Evolutionary conservation across 2,113 vertebrate species (phyloP), one percentile per base, ranked within the genome.

Genomic region (Cololabis saira): DNA sequence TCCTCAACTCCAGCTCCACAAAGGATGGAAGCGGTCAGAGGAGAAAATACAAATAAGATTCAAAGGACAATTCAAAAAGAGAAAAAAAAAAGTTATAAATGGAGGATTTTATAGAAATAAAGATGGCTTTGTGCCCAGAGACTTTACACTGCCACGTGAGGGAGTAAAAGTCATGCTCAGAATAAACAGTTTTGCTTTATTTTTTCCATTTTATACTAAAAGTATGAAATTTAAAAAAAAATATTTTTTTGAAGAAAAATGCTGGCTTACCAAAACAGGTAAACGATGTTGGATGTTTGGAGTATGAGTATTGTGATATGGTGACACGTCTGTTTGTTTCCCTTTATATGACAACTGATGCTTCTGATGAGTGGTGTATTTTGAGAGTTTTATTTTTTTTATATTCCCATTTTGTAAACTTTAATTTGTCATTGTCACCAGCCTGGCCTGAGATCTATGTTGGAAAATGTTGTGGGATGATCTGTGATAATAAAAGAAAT

Each of bases 401-500:
- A 89, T 89, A 89, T 71, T 67, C 27, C 55, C 63, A 77, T 83
- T 91, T 92, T 89, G 78, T 91, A 91, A 71, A 44, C 83, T 85
- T 83, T 89, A 80, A 80, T 84, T 12, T 80, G 81, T 89, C 77
- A 71, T 62, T 80, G 79, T 91, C 88, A 91, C 84, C 85, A 88
- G 79, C 76, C 83, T 74, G 45, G 11, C 45, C 45, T 67, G 76
- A 89, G 82, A 77, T 84, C 72, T 82, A 80, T 88, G 88, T 88
- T 76, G 89, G 76, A 78, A 90, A 83, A 84, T 88, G 78, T 87
- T 87, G 83, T 87, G 84, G 82, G 81, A 90, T 87, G 90, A 87
- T 82, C 79, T 88, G 87, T 92, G 83, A 82, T 81, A 93, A 90
- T 92, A 91, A 93, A 93, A 87, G 53, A 90, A 87, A 87, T 91